Percentiles rank a stretch among this genome's conserved stretches.
These are phyloP conservation scores for Kryphioiulus occultus DNA, from an alignment of 2,888 invertebrate genomes.

Conservation along the genomic window DNA sequence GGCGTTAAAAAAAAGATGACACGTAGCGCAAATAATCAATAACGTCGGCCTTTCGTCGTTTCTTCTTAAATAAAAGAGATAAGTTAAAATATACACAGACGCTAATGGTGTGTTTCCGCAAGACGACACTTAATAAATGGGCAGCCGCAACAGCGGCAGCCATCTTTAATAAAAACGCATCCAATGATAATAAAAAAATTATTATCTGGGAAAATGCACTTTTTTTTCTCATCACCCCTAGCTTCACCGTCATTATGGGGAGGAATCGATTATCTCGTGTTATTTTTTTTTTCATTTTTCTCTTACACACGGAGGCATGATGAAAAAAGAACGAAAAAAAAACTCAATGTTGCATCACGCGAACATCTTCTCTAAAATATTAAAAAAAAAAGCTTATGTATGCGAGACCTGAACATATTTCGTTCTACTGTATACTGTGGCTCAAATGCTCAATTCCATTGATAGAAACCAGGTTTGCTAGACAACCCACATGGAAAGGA, in stretches of 20 bases:
- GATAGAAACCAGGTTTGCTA: too few species aligned
- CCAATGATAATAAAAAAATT: constrained; percentile 40
- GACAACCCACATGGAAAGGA: too few species aligned
- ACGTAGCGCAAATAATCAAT: not conserved
- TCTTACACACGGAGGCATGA: too few species aligned
- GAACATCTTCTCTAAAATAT: constrained; percentile 31
- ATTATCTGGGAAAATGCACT: constrained; percentile 22
- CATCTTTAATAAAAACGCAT: constrained; percentile 36
- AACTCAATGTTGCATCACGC: not conserved
- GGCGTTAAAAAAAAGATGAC: not conserved
- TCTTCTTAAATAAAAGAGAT: constrained; percentile 39
- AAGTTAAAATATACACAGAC: constrained; percentile 36
- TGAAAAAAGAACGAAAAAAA: not conserved
- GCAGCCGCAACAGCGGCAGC: constrained; percentile 36
- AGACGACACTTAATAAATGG: constrained; percentile 40
- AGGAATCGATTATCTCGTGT: not conserved
- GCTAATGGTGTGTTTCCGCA: constrained; percentile 30
- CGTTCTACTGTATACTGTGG: not conserved
- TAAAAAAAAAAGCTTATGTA: not conserved
- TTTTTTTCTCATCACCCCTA: not conserved
- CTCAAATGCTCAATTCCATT: too few species aligned
- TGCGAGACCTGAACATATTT: not conserved
- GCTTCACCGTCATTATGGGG: not conserved
- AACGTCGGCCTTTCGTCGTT: not conserved
- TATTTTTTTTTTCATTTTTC: not conserved